Percentiles rank a stretch among this genome's conserved stretches.
Evolutionary conservation across 1,140 invertebrate species (phyloP).

Genomic region (Brachionus asplanchnoidis): DNA sequence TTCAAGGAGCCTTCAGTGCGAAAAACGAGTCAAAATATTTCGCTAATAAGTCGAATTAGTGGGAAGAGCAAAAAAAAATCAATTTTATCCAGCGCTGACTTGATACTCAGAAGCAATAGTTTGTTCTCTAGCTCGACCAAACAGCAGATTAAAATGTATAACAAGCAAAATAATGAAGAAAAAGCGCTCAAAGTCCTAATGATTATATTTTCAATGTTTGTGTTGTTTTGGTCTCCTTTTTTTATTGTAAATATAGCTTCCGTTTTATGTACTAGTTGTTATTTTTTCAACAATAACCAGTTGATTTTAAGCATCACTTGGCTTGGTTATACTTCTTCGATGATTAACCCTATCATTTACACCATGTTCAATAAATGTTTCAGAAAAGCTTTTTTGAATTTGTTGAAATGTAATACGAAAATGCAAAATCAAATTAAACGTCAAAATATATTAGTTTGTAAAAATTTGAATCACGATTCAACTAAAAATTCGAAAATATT

Average conservation of each 20-base stretch:
- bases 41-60: background rate
- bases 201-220: slow-evolving; percentile 56
- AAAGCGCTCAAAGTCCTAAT: slow-evolving; percentile 54
- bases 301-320: slow-evolving; percentile 53
- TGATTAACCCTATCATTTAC: slow-evolving; percentile 58
- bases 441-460: background rate
- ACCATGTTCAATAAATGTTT: slow-evolving; percentile 57
- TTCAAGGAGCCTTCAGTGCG: background rate
- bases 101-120: background rate
- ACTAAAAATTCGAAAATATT: background rate
- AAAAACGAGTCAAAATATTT: background rate
- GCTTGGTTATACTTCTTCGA: slow-evolving; percentile 56
- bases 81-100: background rate
- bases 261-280: slow-evolving; percentile 48
- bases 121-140: background rate
- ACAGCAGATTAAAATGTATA: background rate
- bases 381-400: slow-evolving; percentile 49
- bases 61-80: background rate
- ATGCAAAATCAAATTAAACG: slow-evolving; percentile 43
- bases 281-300: slow-evolving; percentile 44
- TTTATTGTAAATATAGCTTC: slow-evolving; percentile 54
- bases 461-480: background rate
- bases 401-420: slow-evolving; percentile 43
- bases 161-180: slow-evolving; percentile 49
- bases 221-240: slow-evolving; percentile 55